Evolutionary conservation across 2,797 vertebrate genomes (phyloP).

Genomic region (Eospalax fontanierii): DNA sequence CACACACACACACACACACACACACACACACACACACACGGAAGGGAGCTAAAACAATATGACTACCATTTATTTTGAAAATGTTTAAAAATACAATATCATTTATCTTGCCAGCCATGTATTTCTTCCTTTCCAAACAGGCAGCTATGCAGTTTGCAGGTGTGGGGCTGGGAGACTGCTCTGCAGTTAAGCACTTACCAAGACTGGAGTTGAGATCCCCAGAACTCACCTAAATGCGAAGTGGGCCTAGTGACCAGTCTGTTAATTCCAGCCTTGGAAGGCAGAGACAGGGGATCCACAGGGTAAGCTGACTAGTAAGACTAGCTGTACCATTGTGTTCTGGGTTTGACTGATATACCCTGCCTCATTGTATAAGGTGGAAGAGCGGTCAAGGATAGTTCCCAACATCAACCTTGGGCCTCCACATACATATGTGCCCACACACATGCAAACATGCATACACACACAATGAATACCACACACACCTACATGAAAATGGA

Average conservation of each 20-base stretch:
- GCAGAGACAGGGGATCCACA: not conserved
- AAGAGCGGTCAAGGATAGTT: not conserved
- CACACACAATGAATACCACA: not conserved
- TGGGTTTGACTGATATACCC: not conserved
- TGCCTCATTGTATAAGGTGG: not conserved
- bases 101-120: constrained; percentile 11
- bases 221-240: not conserved
- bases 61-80: not conserved
- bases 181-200: not conserved
- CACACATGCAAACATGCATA: not conserved
- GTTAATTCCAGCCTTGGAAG: not conserved
- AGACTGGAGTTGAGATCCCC: not conserved
- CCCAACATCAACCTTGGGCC: not conserved
- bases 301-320: not conserved
- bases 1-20: not conserved
- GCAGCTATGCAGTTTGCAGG: not conserved
- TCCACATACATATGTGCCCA: not conserved
- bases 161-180: too few relatives aligned
- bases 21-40: not conserved
- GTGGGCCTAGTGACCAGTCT: not conserved
- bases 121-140: constrained; percentile 37
- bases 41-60: not conserved
- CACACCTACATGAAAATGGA: not conserved
- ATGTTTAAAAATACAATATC: not conserved
- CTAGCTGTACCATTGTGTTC: not conserved